Conservation (phyloP, 2,888 invertebrate species). For the Ectemnius cavifrons region DNA sequence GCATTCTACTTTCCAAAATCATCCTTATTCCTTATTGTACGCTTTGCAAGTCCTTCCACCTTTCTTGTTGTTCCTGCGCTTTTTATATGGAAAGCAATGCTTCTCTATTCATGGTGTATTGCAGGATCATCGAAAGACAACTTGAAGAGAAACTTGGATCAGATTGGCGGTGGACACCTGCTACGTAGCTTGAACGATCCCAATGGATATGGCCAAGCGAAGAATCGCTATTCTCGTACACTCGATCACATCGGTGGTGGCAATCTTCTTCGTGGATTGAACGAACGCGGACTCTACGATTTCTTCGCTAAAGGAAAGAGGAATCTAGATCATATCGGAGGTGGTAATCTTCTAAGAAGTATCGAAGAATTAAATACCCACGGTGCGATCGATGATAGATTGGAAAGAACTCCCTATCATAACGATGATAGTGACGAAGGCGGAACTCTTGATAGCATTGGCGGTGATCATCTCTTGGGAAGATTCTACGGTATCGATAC, state of each 20-base stretch:
- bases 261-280: constrained; percentile 76
- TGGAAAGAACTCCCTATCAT: not conserved
- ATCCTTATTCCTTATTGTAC: too few relatives aligned
- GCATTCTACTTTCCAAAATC: too few relatives aligned
- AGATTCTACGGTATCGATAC: constrained; percentile 62
- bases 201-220: not conserved
- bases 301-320: constrained; percentile 7
- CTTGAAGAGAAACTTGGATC: constrained; percentile 42
- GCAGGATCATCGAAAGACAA: not conserved
- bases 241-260: constrained; percentile 78
- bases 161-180: constrained; percentile 46
- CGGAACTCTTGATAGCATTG: not conserved
- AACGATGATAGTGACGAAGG: not conserved
- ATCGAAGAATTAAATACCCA: not conserved
- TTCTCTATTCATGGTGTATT: not conserved
- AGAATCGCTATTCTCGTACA: constrained; percentile 38
- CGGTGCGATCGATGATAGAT: not conserved
- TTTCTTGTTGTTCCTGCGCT: too few relatives aligned
- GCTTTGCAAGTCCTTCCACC: too few relatives aligned
- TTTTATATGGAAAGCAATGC: too few relatives aligned
- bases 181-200: constrained; percentile 22
- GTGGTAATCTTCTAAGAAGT: constrained; percentile 46
- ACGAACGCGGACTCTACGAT: constrained; percentile 30
- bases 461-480: constrained; percentile 18
- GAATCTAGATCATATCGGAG: constrained; percentile 57